These are phyloP conservation scores for Drosophila mayaguana DNA, from an alignment of 2,888 invertebrate species.

Conservation along the genomic window DNA sequence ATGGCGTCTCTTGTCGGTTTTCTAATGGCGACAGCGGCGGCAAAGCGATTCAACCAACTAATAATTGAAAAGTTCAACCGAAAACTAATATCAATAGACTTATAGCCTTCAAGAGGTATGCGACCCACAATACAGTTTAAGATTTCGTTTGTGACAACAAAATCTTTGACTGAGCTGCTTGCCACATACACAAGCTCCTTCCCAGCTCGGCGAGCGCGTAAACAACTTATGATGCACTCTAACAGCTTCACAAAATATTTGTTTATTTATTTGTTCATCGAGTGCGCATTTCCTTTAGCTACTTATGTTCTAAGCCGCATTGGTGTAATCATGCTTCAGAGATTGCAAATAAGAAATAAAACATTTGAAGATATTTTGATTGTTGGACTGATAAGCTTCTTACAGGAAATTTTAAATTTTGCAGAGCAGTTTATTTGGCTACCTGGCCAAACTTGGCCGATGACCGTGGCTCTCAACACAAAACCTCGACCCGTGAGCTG, in stretches of 20 bases:
- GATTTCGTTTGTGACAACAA: background rate
- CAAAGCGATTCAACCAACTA: conserved; percentile 18
- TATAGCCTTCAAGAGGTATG: background rate
- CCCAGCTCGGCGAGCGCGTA: background rate
- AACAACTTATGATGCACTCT: background rate
- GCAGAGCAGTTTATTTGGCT: conserved; percentile 35
- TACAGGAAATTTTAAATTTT: background rate
- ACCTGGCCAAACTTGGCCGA: conserved; percentile 13
- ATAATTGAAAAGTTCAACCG: conserved; percentile 39
- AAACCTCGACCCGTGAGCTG: conserved; percentile 13
- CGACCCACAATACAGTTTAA: background rate
- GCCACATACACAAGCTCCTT: background rate
- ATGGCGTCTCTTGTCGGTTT: conserved; percentile 57
- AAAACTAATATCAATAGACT: conserved; percentile 14
- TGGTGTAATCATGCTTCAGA: background rate
- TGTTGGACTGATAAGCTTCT: conserved; percentile 14
- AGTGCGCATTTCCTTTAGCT: background rate
- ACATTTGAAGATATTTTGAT: background rate
- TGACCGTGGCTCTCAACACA: conserved; percentile 41
- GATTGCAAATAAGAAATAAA: background rate
- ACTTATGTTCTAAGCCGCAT: background rate
- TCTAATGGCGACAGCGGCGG: conserved; percentile 56
- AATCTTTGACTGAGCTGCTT: background rate
- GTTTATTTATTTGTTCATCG: conserved; percentile 20
- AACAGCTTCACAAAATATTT: conserved; percentile 5